phyloP scores from a whole-genome alignment of 2,113 vertebrate genomes.

The Tachycineta bicolor region DNA sequence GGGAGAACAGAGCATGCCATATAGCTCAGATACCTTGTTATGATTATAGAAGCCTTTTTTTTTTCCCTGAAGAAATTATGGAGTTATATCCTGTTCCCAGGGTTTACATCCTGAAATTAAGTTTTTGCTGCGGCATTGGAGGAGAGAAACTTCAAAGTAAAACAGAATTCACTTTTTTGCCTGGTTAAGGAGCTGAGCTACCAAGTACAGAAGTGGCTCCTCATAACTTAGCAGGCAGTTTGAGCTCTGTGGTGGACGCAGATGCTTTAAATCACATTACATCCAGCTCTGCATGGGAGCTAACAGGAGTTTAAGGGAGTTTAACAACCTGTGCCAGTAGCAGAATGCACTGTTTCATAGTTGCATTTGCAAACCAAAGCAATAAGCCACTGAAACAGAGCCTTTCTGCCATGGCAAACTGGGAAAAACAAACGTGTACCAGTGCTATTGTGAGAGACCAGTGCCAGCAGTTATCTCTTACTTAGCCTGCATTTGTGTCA shows the following conservation, averaged over 20 bases:
- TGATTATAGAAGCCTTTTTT: background rate
- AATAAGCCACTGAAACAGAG: background rate
- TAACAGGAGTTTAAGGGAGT: background rate
- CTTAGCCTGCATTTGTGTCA: background rate
- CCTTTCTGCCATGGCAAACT: background rate
- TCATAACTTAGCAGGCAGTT: background rate
- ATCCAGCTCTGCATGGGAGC: background rate
- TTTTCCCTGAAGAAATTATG: background rate
- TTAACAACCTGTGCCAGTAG: background rate
- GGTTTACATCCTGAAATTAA: background rate
- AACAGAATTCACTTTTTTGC: background rate
- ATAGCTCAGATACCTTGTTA: background rate
- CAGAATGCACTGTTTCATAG: background rate
- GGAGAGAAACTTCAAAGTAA: background rate
- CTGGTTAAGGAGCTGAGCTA: background rate
- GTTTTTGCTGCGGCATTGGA: background rate
- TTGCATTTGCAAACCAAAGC: background rate
- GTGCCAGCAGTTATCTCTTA: background rate
- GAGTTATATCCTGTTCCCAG: background rate
- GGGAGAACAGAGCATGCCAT: background rate
- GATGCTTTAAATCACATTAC: background rate
- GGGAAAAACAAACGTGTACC: fast-evolving
- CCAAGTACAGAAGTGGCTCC: background rate
- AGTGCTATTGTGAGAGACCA: too few species aligned
- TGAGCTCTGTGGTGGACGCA: background rate